Conservation (phyloP, 2,888 invertebrate species). For the Onchidella celtica region DNA sequence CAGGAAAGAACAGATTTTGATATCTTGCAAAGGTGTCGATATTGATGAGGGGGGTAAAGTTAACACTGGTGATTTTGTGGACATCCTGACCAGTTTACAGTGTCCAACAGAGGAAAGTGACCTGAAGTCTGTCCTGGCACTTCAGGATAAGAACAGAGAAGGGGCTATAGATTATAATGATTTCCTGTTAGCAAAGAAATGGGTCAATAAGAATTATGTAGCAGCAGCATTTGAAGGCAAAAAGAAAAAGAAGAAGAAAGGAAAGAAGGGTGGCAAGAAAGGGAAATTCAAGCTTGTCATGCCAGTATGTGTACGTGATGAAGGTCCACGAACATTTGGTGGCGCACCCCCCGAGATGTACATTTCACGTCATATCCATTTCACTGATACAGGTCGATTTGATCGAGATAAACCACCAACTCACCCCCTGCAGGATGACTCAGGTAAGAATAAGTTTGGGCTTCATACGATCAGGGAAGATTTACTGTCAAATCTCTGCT, state of each 20-base stretch:
- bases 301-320: conserved; percentile 78
- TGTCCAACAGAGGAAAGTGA: conserved; percentile 76
- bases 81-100: conserved; percentile 70
- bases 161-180: conserved; percentile 77
- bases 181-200: conserved; percentile 79
- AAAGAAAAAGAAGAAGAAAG: conserved; percentile 77
- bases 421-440: conserved; percentile 69
- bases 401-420: conserved; percentile 77
- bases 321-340: conserved; percentile 74
- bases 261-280: conserved; percentile 74
- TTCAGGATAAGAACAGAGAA: conserved; percentile 74
- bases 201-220: conserved; percentile 78
- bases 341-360: conserved; percentile 78
- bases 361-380: conserved; percentile 75
- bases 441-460: conserved; percentile 18
- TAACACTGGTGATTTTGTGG: conserved; percentile 71
- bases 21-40: conserved; percentile 73
- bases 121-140: conserved; percentile 66
- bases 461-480: not conserved
- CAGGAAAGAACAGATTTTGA: conserved; percentile 66
- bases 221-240: conserved; percentile 77
- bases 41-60: conserved; percentile 73
- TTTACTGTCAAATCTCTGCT: too few species aligned
- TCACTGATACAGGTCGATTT: conserved; percentile 78
- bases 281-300: conserved; percentile 79